These are phyloP conservation scores for Alsophila aescularia DNA, from an alignment of 2,888 invertebrate genomes.

Conservation along the genomic window DNA sequence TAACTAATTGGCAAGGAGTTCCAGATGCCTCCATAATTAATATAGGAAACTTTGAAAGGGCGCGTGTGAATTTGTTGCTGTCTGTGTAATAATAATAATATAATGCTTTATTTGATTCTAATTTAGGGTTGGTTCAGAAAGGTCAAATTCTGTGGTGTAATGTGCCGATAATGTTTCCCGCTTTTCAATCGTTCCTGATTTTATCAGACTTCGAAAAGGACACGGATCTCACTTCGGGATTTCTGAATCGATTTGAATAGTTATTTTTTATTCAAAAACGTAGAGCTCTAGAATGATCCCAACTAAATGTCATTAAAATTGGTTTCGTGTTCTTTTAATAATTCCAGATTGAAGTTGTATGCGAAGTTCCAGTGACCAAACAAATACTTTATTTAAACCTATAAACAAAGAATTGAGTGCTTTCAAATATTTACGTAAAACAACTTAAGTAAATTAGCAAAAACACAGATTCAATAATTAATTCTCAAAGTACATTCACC, in stretches of 20 bases:
- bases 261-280: too few species aligned
- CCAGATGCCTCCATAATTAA: conserved; percentile 1
- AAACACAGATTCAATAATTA: neutral
- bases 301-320: too few species aligned
- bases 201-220: too few species aligned
- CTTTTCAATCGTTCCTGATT: too few species aligned
- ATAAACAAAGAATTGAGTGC: conserved; percentile 20
- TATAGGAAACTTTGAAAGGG: conserved; percentile 11
- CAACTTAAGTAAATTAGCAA: conserved; percentile 9
- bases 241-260: too few species aligned
- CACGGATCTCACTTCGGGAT: too few species aligned
- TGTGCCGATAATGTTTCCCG: neutral
- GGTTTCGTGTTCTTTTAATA: too few species aligned
- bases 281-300: too few species aligned
- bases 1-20: too few species aligned
- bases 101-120: neutral
- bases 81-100: neutral
- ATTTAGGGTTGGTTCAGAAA: conserved; percentile 8
- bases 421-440: conserved; percentile 15
- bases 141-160: conserved; percentile 3
- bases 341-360: neutral
- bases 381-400: conserved; percentile 12
- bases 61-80: conserved; percentile 3
- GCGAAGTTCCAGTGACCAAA: conserved; percentile 3
- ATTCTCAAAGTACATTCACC: conserved; percentile 9